Evolutionary conservation across 2,888 invertebrate genomes (phyloP).

Genomic region (Onthophagus sagittarius): DNA sequence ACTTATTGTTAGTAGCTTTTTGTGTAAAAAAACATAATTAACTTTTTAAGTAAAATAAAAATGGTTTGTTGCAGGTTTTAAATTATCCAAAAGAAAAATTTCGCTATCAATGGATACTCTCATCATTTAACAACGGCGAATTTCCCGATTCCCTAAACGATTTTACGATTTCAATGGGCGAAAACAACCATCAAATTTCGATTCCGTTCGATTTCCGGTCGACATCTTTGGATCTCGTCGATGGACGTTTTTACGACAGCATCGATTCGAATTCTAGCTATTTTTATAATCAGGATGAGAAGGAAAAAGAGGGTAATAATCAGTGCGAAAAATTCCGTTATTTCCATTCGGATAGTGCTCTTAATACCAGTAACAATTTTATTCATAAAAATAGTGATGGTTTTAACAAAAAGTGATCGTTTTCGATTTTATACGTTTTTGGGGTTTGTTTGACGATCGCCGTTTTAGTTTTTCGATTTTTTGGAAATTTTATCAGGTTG

Average conservation of each 20-base stretch:
- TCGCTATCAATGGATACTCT: slow-evolving; percentile 49
- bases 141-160: slow-evolving; percentile 54
- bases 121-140: slow-evolving; percentile 44
- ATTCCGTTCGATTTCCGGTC: slow-evolving; percentile 55
- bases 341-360: too few species aligned
- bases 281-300: slow-evolving; percentile 50
- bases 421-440: slow-evolving; percentile 11
- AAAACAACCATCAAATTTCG: slow-evolving; percentile 39
- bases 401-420: slow-evolving; percentile 19
- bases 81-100: slow-evolving; percentile 43
- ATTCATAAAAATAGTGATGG: too few species aligned
- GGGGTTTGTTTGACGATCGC: slow-evolving; percentile 17
- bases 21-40: too few species aligned
- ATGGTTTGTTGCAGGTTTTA: slow-evolving; percentile 28
- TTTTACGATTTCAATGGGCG: slow-evolving; percentile 38
- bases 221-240: slow-evolving; percentile 13
- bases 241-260: slow-evolving; percentile 61
- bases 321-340: slow-evolving; percentile 31
- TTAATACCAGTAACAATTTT: too few species aligned
- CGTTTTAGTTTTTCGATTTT: too few species aligned
- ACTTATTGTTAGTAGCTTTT: too few species aligned
- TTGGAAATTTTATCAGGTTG: too few species aligned
- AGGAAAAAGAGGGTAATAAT: slow-evolving; percentile 57
- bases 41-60: too few species aligned
- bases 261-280: slow-evolving; percentile 54